Conservation (phyloP, 2,113 vertebrate genomes). For the Rhinoderma darwinii region DNA sequence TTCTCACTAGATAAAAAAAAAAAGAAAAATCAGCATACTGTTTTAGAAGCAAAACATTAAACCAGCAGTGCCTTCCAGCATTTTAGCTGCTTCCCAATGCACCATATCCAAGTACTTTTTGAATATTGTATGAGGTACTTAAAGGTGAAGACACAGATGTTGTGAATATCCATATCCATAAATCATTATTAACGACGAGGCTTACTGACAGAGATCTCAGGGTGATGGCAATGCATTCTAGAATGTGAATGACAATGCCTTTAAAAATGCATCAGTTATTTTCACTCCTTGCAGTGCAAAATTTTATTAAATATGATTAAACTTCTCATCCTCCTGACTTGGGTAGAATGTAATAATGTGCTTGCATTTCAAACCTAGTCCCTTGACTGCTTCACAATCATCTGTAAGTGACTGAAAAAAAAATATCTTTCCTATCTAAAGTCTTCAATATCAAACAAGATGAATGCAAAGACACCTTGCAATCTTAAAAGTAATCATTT, state of each 20-base stretch:
- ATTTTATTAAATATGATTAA: conserved; percentile 73
- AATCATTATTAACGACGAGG: conserved; percentile 72
- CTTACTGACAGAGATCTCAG: conserved; percentile 70
- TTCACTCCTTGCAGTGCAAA: conserved; percentile 66
- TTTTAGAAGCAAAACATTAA: conserved; percentile 67
- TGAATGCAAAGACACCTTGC: conserved; percentile 60
- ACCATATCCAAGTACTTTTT: conserved; percentile 70
- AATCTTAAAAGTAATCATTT: conserved; percentile 60
- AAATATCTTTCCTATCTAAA: conserved; percentile 65
- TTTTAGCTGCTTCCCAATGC: conserved; percentile 72
- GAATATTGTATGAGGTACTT: conserved; percentile 75
- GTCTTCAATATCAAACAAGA: conserved; percentile 62
- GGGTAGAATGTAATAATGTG: conserved; percentile 68
- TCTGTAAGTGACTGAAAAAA: conserved; percentile 65
- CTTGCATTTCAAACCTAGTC: conserved; percentile 60
- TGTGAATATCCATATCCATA: conserved; percentile 72
- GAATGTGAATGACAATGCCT: conserved; percentile 68
- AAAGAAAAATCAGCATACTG: conserved; percentile 60
- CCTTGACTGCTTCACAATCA: conserved; percentile 62
- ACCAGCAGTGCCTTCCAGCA: conserved; percentile 66
- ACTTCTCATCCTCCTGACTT: conserved; percentile 66
- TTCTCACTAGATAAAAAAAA: conserved; percentile 35
- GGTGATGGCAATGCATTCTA: conserved; percentile 61
- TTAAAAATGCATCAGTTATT: conserved; percentile 74
- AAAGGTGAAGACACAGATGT: conserved; percentile 74